Base-by-base conservation (phyloP, 64 coral and sea anemone species). In the Astreopora myriophthalma region DNA sequence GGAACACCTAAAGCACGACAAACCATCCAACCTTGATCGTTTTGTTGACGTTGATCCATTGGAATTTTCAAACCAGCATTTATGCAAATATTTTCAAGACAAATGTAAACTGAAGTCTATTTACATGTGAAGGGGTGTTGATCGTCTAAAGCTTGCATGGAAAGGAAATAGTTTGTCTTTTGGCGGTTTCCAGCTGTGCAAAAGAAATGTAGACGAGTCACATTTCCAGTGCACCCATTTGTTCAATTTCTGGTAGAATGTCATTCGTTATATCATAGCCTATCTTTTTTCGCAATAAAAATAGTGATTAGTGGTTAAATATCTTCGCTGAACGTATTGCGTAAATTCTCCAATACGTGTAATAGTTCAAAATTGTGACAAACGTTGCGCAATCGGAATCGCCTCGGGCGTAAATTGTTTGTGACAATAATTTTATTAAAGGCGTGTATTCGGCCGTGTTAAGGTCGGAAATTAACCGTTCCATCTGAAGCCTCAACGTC, bases 11-110 rank as follows among this genome's bases (percentile, higher is more conserved):
- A 2, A 37, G 1, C 33, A 36, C 5, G 31, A 73, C 27, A 5
- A 51, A 20, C 14, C 11, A 8, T 78, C 12, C 1, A 20, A 37
- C 12, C 14, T 64, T 36, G 22, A 10, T 83, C 19, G 8, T 58
- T 9, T 80, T 60, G 12, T 57, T 79, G 11, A 22, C 19, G 27
- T 33, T 48, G 24, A 55, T 79, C 24, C 55, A 24, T 4, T 8
- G 79, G 33, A 83, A 83, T 83, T 82, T 83, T 57, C 25, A 61
- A 16, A 1, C 2, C 10, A 8, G 79, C 33, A 65, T 38, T 80
- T 83, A 83, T 83, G 79, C 57, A 83, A 83, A 83, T 83, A 64
- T 79, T 79, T 19, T 20, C 3, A 80, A 62, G 57, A 11, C 19
- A 83, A 40, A 36, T 37, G 76, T 80, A 80, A 80, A 58, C 76